These are phyloP conservation scores for Lymantria monacha DNA, from an alignment of 2,888 invertebrate species.

Conservation along the genomic window DNA sequence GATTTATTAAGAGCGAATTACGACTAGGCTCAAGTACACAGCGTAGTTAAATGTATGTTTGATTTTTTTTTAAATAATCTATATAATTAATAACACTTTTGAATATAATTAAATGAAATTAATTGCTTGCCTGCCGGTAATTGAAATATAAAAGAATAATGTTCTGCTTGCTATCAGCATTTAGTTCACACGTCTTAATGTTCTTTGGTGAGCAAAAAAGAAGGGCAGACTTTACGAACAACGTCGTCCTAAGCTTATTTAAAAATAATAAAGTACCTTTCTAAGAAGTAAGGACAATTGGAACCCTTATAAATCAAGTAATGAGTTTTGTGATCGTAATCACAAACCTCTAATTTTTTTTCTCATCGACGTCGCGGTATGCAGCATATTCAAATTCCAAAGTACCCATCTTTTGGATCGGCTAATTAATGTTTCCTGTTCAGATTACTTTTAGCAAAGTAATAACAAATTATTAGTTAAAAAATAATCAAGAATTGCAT, in stretches of 20 bases:
- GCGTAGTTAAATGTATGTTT: no score
- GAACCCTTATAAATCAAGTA: constrained; percentile 4
- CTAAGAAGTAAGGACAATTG: constrained; percentile 1
- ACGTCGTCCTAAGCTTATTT: neutral
- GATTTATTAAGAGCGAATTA: no score
- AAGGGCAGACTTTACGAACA: neutral
- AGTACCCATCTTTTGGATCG: neutral
- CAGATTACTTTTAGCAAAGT: neutral
- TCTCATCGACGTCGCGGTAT: neutral
- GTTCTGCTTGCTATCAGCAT: no score
- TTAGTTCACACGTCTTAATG: no score
- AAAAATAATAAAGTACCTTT: constrained; percentile 1
- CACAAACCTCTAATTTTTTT: neutral
- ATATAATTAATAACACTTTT: no score
- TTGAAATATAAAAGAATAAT: no score
- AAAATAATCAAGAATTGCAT: neutral
- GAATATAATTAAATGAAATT: no score
- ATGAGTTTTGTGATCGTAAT: neutral
- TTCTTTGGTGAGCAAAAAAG: neutral
- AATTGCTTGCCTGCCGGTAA: no score
- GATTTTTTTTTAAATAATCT: no score
- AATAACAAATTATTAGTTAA: neutral
- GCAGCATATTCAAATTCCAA: neutral
- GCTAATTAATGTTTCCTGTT: constrained; percentile 3
- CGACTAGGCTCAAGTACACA: no score